phyloP scores from a whole-genome alignment of 2,797 vertebrate species.

The Chrysocyon brachyurus region DNA sequence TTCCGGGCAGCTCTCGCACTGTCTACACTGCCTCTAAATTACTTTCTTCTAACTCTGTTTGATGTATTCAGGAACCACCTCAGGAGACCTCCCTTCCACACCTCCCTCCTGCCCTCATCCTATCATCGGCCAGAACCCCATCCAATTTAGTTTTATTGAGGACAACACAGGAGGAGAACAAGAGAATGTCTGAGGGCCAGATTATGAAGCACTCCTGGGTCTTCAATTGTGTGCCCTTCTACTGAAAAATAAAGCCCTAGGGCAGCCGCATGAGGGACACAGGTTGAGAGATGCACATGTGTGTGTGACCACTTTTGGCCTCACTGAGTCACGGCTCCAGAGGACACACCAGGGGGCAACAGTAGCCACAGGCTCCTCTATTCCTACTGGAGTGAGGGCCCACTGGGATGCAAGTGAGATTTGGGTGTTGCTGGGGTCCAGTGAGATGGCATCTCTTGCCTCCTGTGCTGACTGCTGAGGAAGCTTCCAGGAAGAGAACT shows the following conservation, averaged over 20 bases:
- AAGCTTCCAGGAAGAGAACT: background rate
- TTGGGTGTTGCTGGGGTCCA: background rate
- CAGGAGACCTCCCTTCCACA: background rate
- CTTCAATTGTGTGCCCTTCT: background rate
- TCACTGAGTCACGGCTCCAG: background rate
- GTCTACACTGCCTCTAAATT: background rate
- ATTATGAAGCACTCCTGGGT: background rate
- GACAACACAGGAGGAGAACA: background rate
- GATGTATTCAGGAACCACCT: background rate
- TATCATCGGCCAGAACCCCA: background rate
- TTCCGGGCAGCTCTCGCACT: background rate
- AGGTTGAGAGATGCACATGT: background rate
- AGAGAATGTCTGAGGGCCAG: background rate
- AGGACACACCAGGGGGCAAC: background rate
- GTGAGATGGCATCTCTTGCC: background rate
- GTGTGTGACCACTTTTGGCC: background rate
- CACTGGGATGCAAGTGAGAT: background rate
- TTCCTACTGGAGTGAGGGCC: background rate
- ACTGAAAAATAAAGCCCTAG: background rate
- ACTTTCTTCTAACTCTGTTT: background rate
- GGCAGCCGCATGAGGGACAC: background rate
- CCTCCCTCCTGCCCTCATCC: background rate
- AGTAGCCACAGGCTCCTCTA: background rate
- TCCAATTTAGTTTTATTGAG: background rate
- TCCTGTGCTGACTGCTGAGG: background rate